These are phyloP conservation scores for Oryctolagus cuniculus DNA, from an alignment of 2,113 vertebrate species.

Conservation along the genomic window DNA sequence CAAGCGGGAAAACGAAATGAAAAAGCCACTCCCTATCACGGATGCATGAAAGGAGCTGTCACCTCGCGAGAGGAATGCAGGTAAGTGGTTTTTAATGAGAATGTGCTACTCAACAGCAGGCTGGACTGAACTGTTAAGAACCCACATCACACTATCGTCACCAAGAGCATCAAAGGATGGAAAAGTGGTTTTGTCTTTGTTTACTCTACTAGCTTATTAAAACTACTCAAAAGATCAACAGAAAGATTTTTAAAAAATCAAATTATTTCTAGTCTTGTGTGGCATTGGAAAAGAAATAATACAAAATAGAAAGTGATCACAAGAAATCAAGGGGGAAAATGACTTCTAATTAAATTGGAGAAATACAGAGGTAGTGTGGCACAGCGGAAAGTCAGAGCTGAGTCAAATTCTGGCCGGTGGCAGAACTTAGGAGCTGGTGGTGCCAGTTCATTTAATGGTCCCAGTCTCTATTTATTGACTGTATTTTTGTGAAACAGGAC, in stretches of 20 bases:
- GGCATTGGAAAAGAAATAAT: slow-evolving; percentile 54
- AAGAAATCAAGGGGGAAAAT: not conserved
- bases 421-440: not conserved
- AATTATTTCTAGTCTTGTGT: slow-evolving; percentile 47
- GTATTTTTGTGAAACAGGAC: not conserved
- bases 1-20: slow-evolving; percentile 36
- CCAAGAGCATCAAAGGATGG: slow-evolving; percentile 39
- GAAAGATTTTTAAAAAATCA: slow-evolving; percentile 7
- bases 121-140: slow-evolving; percentile 39
- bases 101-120: slow-evolving; percentile 63
- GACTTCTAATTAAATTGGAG: not conserved
- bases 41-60: slow-evolving; percentile 55
- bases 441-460: not conserved
- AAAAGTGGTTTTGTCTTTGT: slow-evolving; percentile 6
- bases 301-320: slow-evolving; percentile 37
- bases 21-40: not conserved
- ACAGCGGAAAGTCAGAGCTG: not conserved
- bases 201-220: slow-evolving; percentile 30
- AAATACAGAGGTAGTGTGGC: not conserved
- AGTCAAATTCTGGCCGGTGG: not conserved
- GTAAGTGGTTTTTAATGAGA: slow-evolving; percentile 63
- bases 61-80: slow-evolving; percentile 61
- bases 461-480: not conserved
- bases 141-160: slow-evolving; percentile 16
- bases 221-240: slow-evolving; percentile 45